Base-by-base conservation (phyloP, 2,888 invertebrate genomes). In the Corbicula japonica region DNA sequence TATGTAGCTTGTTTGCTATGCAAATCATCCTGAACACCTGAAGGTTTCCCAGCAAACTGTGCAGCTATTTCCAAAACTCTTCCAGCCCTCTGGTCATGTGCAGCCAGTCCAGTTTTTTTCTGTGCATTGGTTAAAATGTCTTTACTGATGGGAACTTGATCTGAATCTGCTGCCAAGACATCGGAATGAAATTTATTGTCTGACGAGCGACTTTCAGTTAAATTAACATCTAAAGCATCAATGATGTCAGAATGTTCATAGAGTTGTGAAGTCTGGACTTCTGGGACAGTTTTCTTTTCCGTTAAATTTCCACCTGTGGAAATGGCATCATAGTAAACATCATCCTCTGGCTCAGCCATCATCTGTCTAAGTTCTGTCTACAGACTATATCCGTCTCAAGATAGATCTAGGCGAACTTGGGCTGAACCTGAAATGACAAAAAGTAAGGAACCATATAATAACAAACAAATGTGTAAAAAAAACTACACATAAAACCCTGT, bases 341-440 rank as follows among this genome's bases (percentile, higher is more conserved):
- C 70, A 48, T 70, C 69, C 1, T 70, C 70, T 38, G 21, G 8
- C 8, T 66, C 38, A 8, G 66, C 50, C 66, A 66, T 66, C 35
- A 6, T 8, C 12, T 48, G 15, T 61, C 15, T 8, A 8, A 1
- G n/a, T 41, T 61, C 44, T 58, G 1, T 21, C 30, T 6, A 3
- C 8, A 35, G 10, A 23, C 34, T 1, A 35, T 48, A 48, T 46
- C 18, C 21, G n/a, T 21, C 21, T 18, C 21, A 46, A 46, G 21
- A 46, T 10, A 46, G 21, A 12, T 41, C 15, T 46, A 21, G 6
- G 5, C 18, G 21, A 21, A 10, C 46, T 8, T 21, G 21, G 18
- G 46, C 21, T 18, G 46, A 21, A 46, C 8, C 41, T 41, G 10
- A 46, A 18, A 46, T 46, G 18, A 46, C 3, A 5, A 5, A 46